phyloP scores from a whole-genome alignment of 1,140 invertebrate species.

The Dendrolimus punctatus region DNA sequence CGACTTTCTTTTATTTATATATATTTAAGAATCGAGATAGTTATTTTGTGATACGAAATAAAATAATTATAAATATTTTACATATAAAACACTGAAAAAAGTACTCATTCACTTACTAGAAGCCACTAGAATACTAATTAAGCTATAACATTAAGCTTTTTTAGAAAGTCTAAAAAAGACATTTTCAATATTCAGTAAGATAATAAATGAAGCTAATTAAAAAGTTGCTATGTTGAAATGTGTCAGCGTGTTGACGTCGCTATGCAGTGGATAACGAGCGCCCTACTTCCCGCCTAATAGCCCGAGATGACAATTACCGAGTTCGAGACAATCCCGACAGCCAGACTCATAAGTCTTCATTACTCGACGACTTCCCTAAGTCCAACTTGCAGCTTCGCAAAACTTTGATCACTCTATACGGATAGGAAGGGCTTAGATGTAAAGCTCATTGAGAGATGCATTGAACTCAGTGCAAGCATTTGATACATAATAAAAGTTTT shows the following conservation, averaged over 20 bases:
- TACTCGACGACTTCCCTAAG: slow-evolving; percentile 19
- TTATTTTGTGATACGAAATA: too few relatives aligned
- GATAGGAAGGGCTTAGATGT: slow-evolving; percentile 28
- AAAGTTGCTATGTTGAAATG: not conserved
- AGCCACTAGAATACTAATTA: too few relatives aligned
- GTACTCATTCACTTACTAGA: too few relatives aligned
- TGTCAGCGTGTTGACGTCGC: slow-evolving; percentile 8
- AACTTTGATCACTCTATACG: slow-evolving; percentile 40
- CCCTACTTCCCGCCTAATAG: slow-evolving; percentile 20
- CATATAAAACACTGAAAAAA: too few relatives aligned
- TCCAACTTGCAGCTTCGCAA: slow-evolving; percentile 22
- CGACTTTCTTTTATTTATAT: too few relatives aligned
- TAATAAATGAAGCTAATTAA: not conserved
- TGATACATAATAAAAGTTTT: too few relatives aligned
- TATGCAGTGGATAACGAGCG: slow-evolving; percentile 23
- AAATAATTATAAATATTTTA: too few relatives aligned
- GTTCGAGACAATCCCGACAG: slow-evolving; percentile 19
- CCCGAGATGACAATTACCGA: slow-evolving; percentile 43
- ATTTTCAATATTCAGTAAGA: too few relatives aligned
- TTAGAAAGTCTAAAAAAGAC: too few relatives aligned
- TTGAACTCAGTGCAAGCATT: too few relatives aligned
- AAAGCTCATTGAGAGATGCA: not conserved
- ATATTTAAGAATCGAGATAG: too few relatives aligned
- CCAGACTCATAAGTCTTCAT: slow-evolving; percentile 61
- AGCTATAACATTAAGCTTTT: too few relatives aligned